A percentile compares a stretch with the other conserved stretches of the same genome.
Conservation (phyloP, 1,140 invertebrate genomes). For the Pollicipes pollicipes region DNA sequence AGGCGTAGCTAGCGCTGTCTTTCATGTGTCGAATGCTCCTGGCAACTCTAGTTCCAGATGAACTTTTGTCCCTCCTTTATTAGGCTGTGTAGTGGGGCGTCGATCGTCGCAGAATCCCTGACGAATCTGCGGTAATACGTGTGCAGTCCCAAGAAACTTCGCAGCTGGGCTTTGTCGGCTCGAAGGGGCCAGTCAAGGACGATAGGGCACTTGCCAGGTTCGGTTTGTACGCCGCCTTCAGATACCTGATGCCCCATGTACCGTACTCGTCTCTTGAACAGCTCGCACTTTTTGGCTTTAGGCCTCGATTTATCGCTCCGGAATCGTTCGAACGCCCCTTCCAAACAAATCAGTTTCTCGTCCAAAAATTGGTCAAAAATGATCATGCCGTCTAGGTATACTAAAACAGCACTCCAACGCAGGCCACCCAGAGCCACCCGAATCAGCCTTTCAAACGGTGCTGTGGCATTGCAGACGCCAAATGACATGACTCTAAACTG, state of each 20-base stretch:
- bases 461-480: background rate
- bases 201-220: background rate
- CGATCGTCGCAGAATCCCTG: background rate
- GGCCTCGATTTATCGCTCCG: slow-evolving; percentile 10
- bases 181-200: background rate
- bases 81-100: background rate
- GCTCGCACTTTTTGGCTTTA: slow-evolving; percentile 9
- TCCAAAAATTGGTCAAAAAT: background rate
- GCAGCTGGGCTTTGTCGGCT: background rate
- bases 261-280: slow-evolving; percentile 10
- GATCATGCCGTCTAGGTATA: background rate
- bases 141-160: background rate
- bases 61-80: background rate
- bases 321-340: slow-evolving; percentile 8
- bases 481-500: slow-evolving; percentile 6
- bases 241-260: slow-evolving; percentile 3
- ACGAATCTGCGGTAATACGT: background rate
- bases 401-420: background rate
- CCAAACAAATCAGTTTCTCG: background rate
- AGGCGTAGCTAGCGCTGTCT: too few species aligned
- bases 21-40: too few species aligned
- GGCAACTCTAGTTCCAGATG: background rate
- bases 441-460: background rate
- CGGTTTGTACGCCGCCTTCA: background rate
- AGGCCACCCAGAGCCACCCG: background rate